Percentiles rank a stretch among this genome's conserved stretches.
Conservation (phyloP, 2,888 invertebrate genomes). For the Noctua janthe region DNA sequence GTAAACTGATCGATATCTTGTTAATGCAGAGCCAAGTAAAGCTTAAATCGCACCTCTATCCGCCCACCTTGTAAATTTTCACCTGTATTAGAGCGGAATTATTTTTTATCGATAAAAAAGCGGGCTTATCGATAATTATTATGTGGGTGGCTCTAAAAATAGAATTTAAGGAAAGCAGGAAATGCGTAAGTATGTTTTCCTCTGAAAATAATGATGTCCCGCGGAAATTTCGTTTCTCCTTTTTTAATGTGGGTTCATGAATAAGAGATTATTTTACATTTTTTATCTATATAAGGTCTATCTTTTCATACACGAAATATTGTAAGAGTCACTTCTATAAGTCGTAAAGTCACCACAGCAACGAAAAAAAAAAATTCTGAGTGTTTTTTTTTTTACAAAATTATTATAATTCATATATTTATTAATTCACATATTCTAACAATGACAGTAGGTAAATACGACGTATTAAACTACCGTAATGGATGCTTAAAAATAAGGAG, state of each 20-base stretch:
- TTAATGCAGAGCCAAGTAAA: conserved; percentile 76
- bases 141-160: conserved; percentile 14
- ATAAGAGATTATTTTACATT: neutral
- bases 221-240: conserved; percentile 1
- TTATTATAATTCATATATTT: too few relatives aligned
- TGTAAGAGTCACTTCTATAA: too few relatives aligned
- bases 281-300: neutral
- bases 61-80: conserved; percentile 80
- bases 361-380: too few relatives aligned
- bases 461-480: too few relatives aligned
- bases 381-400: too few relatives aligned
- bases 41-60: conserved; percentile 75
- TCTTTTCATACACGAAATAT: too few relatives aligned
- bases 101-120: conserved; percentile 60
- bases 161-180: conserved; percentile 17
- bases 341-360: too few relatives aligned
- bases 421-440: too few relatives aligned
- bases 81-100: conserved; percentile 51
- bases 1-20: conserved; percentile 78
- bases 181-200: conserved; percentile 1
- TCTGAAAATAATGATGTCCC: neutral
- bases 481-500: too few relatives aligned
- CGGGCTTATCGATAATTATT: conserved; percentile 61
- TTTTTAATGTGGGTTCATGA: neutral
- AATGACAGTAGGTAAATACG: too few relatives aligned